Evolutionary conservation across 1,140 invertebrate species (phyloP).

Genomic region (Monochamus saltuarius): DNA sequence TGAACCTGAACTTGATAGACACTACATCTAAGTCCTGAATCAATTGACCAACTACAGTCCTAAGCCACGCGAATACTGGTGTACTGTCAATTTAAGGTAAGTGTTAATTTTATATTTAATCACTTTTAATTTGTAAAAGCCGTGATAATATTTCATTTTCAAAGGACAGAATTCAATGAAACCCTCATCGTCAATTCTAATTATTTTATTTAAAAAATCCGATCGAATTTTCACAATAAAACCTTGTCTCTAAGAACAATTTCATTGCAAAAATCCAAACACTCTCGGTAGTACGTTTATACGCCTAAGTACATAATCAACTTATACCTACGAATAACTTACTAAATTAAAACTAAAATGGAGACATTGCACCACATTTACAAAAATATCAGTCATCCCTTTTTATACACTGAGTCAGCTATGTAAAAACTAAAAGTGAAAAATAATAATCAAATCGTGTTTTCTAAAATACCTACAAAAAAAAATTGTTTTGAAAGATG

Average conservation of each 20-base stretch:
- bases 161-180: too few species aligned
- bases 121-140: too few species aligned
- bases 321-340: constrained; percentile 8
- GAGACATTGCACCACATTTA: background rate
- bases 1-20: too few species aligned
- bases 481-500: background rate
- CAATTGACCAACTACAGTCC: too few species aligned
- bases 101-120: too few species aligned
- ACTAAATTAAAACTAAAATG: background rate
- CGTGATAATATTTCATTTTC: too few species aligned
- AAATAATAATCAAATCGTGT: constrained; percentile 7
- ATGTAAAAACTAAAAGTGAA: constrained; percentile 14
- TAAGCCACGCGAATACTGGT: too few species aligned
- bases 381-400: constrained; percentile 1
- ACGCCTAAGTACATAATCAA: constrained; percentile 14
- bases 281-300: background rate
- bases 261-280: constrained; percentile 46
- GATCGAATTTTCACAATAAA: constrained; percentile 46
- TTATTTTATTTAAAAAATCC: too few species aligned
- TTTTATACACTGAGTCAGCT: too few species aligned
- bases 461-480: background rate
- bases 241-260: constrained; percentile 23
- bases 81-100: too few species aligned
- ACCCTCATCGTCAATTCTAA: too few species aligned
- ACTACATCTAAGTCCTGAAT: too few species aligned